phyloP scores from a whole-genome alignment of 2,797 vertebrate species.

The Petrocephalus sullivani region DNA sequence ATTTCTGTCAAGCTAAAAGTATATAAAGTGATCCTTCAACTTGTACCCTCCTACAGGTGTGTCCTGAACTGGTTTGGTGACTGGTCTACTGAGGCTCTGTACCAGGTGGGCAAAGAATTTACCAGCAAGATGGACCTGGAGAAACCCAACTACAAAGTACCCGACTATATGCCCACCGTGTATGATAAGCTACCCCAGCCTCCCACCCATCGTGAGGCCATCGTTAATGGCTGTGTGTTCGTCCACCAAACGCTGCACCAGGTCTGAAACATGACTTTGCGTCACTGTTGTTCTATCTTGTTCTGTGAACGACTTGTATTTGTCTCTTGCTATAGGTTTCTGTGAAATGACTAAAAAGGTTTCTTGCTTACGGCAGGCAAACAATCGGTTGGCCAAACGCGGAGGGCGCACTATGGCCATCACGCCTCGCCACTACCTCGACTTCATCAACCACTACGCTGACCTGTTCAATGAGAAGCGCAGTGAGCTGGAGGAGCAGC shows the following conservation, averaged over 20 bases:
- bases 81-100: constrained; percentile 96
- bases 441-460: constrained; percentile 98
- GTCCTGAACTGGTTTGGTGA: constrained; percentile 99
- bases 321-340: background rate
- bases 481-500: constrained; percentile 95
- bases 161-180: constrained; percentile 94
- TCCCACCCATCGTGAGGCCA: constrained; percentile 89
- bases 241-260: constrained; percentile 97
- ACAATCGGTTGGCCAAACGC: constrained; percentile 88
- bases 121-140: constrained; percentile 99
- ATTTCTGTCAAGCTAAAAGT: background rate
- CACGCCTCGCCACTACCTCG: constrained; percentile 95
- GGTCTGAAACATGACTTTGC: constrained; percentile 53
- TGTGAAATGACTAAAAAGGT: background rate
- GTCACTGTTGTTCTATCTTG: background rate
- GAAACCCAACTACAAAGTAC: constrained; percentile 93
- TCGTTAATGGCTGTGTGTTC: constrained; percentile 96
- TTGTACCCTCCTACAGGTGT: constrained; percentile 63
- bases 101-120: constrained; percentile 97
- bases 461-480: constrained; percentile 97
- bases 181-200: constrained; percentile 92
- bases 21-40: background rate
- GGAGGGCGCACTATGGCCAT: constrained; percentile 95
- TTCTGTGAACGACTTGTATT: background rate
- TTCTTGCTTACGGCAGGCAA: constrained; percentile 67